Evolutionary conservation across 2,888 invertebrate genomes (phyloP), one percentile per base, ranked within the genome.

Genomic region (Pseudoips prasinana): DNA sequence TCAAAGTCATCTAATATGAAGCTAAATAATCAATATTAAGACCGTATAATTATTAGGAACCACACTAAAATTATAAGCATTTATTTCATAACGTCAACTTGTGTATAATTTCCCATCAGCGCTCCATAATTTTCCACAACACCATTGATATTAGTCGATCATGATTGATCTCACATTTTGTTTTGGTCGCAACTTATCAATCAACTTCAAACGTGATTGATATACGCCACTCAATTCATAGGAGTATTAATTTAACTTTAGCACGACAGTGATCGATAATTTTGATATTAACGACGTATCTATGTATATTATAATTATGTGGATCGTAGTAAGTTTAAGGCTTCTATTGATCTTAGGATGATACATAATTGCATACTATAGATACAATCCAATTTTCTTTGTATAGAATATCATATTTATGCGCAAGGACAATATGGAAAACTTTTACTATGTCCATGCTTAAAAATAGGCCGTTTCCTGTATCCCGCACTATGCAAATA

Each of bases 201-300:
- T 85, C 85, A 82, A 59, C 57, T 62, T 55, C 64, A 56, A n/a
- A 23, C 46, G 38, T 83, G 86, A 87, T 82, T 75, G 87, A 86
- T 83, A 69, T 62, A 68, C 73, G 80, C 80, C 77, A 79, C 70
- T 64, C 76, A 72, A 74, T 73, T 78, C 81, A 74, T 71, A 68
- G 71, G 71, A 68, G 74, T 78, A 80, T 80, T 80, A 78, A 80
- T 80, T 79, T 72, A 73, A 72, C 69, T 70, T 66, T 50, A 41
- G 47, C 46, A 10, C 64, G 80, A 80, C 80, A 60, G 71, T 80
- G 80, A 79, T 74, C 72, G 75, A 77, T 78, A 79, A 71, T 76
- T 73, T 64, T 63, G 74, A 72, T 78, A 76, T 75, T 75, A 76
- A 65, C 66, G 70, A 59, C 64, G 57, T 66, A 61, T 14, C 66